These are phyloP conservation scores for Thysanoteuthis rhombus DNA, from an alignment of 2,888 invertebrate genomes.

Conservation along the genomic window DNA sequence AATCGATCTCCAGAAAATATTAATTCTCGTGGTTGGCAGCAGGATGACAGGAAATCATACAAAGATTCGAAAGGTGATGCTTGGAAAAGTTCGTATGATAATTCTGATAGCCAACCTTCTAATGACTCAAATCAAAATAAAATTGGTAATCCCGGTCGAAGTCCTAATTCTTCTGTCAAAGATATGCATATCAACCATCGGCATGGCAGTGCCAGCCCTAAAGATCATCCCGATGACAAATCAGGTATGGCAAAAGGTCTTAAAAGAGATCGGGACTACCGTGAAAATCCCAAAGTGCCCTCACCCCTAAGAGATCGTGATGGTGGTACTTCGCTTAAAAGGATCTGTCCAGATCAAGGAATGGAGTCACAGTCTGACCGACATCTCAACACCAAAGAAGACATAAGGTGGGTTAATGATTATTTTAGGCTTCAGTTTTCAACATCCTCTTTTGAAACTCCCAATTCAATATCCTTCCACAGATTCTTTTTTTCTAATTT, in stretches of 20 bases:
- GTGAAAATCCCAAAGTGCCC: neutral
- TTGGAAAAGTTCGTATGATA: neutral
- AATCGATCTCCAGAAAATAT: neutral
- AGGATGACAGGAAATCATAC: neutral
- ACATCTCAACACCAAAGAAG: conserved; percentile 22
- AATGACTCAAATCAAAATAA: neutral
- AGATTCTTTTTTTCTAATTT: too few species aligned
- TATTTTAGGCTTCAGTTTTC: neutral
- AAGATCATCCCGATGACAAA: neutral
- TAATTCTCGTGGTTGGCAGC: neutral
- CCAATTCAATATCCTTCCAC: too few species aligned
- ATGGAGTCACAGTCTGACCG: neutral
- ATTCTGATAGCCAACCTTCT: neutral
- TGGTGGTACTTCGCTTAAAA: neutral
- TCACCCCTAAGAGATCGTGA: neutral
- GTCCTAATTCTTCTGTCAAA: neutral
- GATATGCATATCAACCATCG: neutral
- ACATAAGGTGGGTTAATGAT: conserved; percentile 2
- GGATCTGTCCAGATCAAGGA: conserved; percentile 14
- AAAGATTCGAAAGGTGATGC: conserved; percentile 1
- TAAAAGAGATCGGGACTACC: conserved; percentile 25
- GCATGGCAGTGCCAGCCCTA: conserved; percentile 1
- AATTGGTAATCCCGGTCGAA: neutral
- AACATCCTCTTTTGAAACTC: neutral
- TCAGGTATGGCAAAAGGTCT: neutral